Percentiles rank a stretch among this genome's conserved stretches.
phyloP scores from a whole-genome alignment of 2,888 invertebrate genomes.

The Globia sparganii region DNA sequence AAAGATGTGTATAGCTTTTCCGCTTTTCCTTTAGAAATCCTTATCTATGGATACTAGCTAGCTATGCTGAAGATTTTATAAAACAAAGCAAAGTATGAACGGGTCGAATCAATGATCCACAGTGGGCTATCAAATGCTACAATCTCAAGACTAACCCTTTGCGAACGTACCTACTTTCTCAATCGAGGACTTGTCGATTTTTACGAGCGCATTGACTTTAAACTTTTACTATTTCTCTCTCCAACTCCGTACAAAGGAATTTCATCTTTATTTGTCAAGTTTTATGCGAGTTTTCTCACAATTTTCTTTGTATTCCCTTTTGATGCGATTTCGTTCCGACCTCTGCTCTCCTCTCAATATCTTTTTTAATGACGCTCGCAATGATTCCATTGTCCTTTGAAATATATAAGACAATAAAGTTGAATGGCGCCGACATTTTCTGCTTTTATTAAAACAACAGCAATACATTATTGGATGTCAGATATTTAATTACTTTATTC shows the following conservation, averaged over 20 bases:
- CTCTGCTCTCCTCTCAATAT: slow-evolving; percentile 34
- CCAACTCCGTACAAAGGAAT: slow-evolving; percentile 42
- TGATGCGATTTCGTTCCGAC: slow-evolving; percentile 36
- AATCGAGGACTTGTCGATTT: slow-evolving; percentile 52
- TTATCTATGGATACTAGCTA: neutral
- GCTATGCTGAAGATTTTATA: neutral
- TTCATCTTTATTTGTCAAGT: slow-evolving; percentile 44
- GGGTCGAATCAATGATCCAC: slow-evolving; percentile 15
- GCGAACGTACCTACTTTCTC: slow-evolving; percentile 36
- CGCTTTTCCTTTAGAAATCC: neutral
- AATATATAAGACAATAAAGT: slow-evolving; percentile 41
- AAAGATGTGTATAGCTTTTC: neutral
- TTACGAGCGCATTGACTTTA: slow-evolving; percentile 64
- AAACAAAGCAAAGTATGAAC: neutral
- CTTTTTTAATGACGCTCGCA: slow-evolving; percentile 37
- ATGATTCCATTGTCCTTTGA: slow-evolving; percentile 50
- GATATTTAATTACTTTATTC: neutral
- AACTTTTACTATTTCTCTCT: slow-evolving; percentile 59
- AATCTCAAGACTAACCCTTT: slow-evolving; percentile 37
- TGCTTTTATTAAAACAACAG: slow-evolving; percentile 28
- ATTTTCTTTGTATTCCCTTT: slow-evolving; percentile 37
- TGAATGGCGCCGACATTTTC: slow-evolving; percentile 18
- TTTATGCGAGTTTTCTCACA: slow-evolving; percentile 26
- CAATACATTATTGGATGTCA: slow-evolving; percentile 12
- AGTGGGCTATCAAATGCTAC: slow-evolving; percentile 26